Evolutionary conservation across 2,797 vertebrate genomes (phyloP).

Genomic region (Muscicapa comitata): DNA sequence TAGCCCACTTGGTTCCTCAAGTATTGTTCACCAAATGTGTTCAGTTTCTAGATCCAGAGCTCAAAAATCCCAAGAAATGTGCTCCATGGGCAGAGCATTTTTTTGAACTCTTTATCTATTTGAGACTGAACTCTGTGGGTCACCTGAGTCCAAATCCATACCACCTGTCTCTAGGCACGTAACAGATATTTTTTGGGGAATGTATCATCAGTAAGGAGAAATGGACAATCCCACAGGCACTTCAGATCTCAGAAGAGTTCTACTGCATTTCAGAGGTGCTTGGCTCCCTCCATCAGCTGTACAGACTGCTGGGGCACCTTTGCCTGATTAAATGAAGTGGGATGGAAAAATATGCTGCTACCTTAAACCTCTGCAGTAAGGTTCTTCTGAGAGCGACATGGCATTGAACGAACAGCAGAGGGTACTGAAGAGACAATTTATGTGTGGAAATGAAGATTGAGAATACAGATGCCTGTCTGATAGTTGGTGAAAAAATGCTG

Average conservation of each 20-base stretch:
- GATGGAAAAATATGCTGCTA: background rate
- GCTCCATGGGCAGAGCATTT: background rate
- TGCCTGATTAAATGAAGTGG: background rate
- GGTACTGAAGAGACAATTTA: conserved; percentile 40
- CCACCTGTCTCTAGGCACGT: background rate
- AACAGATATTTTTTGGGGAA: background rate
- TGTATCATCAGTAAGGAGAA: background rate
- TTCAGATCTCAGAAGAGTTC: background rate
- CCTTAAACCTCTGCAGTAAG: background rate
- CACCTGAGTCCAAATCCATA: background rate
- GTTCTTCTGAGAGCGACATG: background rate
- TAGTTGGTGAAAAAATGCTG: background rate
- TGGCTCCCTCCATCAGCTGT: background rate
- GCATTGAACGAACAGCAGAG: conserved; percentile 25
- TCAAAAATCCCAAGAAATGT: background rate
- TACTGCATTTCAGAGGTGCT: background rate
- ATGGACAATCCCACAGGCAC: background rate
- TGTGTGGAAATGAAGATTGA: background rate
- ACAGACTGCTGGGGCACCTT: background rate
- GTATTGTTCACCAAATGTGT: background rate
- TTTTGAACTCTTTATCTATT: background rate
- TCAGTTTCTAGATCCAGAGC: background rate
- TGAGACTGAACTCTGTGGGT: background rate
- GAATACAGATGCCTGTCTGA: background rate
- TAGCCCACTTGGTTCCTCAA: background rate